Evolutionary conservation across 2,113 vertebrate species (phyloP).

Genomic region (Ptychochromis oligacanthus): DNA sequence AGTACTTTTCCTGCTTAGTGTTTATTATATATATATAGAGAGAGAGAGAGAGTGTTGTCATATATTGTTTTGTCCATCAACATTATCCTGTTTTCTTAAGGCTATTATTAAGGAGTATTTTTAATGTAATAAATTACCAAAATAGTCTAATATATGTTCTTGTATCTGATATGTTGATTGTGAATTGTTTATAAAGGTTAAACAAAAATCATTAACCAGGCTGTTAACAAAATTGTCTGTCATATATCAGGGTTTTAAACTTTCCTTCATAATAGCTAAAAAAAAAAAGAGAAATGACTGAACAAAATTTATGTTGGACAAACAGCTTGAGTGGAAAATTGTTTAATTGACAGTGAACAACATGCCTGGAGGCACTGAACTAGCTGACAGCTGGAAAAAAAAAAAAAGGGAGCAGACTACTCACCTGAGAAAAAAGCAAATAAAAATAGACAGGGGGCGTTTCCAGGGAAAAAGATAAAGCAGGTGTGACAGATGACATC

Average conservation of each 20-base stretch:
- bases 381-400: constrained; percentile 59
- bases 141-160: no score
- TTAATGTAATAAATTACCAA: not conserved
- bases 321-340: constrained; percentile 54
- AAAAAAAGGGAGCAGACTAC: constrained; percentile 25
- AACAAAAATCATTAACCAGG: not conserved
- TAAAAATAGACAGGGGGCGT: constrained; percentile 71
- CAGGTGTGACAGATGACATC: constrained; percentile 78
- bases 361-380: constrained; percentile 56
- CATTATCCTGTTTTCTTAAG: not conserved
- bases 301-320: constrained; percentile 8
- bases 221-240: not conserved
- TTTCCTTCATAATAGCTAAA: not conserved
- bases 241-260: not conserved
- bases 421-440: constrained; percentile 74
- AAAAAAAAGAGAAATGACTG: not conserved
- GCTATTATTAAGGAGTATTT: not conserved
- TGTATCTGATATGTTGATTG: not conserved
- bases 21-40: no score
- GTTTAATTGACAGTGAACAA: constrained; percentile 53
- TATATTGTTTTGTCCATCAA: not conserved
- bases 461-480: constrained; percentile 75
- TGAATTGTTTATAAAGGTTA: not conserved
- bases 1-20: not conserved
- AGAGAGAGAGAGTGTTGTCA: not conserved